These are phyloP conservation scores for Nestor notabilis DNA, from an alignment of 2,113 vertebrate species.

Conservation along the genomic window DNA sequence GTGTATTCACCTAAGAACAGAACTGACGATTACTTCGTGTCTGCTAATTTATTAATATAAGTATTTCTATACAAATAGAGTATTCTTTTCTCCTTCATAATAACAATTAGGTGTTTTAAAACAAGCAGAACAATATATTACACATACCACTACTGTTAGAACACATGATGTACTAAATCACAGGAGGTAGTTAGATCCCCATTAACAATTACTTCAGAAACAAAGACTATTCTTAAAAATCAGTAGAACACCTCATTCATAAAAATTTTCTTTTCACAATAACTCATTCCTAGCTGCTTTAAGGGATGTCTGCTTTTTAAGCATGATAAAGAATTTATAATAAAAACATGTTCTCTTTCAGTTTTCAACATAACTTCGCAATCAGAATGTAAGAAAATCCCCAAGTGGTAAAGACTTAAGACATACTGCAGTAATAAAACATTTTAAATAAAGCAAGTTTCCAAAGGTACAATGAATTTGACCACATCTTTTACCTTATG, in stretches of 20 bases:
- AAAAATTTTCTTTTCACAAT: neutral
- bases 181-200: conserved; percentile 56
- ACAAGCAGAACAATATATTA: conserved; percentile 9
- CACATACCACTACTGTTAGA: conserved; percentile 21
- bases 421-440: conserved; percentile 32
- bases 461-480: neutral
- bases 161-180: conserved; percentile 32
- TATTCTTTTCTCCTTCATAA: neutral
- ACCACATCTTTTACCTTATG: conserved; percentile 24
- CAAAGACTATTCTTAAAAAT: conserved; percentile 3
- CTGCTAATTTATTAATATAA: conserved; percentile 33
- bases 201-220: conserved; percentile 24
- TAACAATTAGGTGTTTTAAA: conserved; percentile 23
- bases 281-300: neutral
- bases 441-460: conserved; percentile 26
- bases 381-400: neutral
- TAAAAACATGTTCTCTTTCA: neutral
- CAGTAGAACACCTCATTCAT: neutral
- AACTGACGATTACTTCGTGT: neutral
- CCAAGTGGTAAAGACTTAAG: conserved; percentile 4
- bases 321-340: neutral
- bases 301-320: neutral
- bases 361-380: neutral
- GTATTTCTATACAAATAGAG: conserved; percentile 10
- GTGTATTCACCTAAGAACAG: conserved; percentile 11